phyloP scores from a whole-genome alignment of 1,140 invertebrate species.

The Pemphigus obesinymphae region DNA sequence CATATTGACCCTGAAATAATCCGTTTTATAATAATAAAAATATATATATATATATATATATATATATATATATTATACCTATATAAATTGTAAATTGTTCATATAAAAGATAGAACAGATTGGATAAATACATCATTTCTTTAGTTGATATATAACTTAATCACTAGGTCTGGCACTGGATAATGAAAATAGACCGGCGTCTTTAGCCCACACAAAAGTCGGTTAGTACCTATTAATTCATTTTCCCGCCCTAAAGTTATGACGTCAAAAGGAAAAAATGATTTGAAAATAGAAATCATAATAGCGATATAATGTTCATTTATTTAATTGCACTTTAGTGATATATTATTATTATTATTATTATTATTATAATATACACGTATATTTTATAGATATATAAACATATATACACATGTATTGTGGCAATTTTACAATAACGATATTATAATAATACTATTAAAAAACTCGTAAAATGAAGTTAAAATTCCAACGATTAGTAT shows the following conservation, averaged over 20 bases:
- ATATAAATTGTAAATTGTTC: too few relatives aligned
- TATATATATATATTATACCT: too few relatives aligned
- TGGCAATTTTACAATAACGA: too few relatives aligned
- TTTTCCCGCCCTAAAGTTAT: background rate
- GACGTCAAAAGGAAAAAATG: background rate
- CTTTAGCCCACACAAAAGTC: background rate
- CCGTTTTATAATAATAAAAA: too few relatives aligned
- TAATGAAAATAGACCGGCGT: background rate
- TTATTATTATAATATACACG: background rate
- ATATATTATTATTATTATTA: too few relatives aligned
- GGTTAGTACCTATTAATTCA: background rate
- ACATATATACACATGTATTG: too few relatives aligned
- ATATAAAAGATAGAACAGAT: too few relatives aligned
- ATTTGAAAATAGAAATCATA: background rate
- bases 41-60: too few relatives aligned
- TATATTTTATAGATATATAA: background rate
- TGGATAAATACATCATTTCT: background rate
- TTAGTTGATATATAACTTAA: background rate
- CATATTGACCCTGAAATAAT: too few relatives aligned
- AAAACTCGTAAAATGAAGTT: too few relatives aligned
- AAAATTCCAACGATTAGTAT: too few relatives aligned
- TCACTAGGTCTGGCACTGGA: background rate
- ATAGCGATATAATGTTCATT: background rate
- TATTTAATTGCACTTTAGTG: constrained; percentile 7
- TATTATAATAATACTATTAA: too few relatives aligned